phyloP scores from a whole-genome alignment of 2,113 vertebrate genomes.

The Platichthys stellatus region DNA sequence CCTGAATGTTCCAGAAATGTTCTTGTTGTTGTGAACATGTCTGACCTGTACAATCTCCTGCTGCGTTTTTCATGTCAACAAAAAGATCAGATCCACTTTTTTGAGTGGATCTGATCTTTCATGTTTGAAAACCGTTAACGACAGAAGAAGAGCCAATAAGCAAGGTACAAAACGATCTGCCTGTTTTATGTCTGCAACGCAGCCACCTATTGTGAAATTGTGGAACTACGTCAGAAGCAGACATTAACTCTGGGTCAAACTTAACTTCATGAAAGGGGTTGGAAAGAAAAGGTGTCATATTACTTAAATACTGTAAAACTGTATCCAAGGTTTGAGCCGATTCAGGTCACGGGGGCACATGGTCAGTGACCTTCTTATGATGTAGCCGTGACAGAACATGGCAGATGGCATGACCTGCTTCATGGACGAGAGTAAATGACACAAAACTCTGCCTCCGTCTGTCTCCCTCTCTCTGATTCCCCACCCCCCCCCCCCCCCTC shows the following conservation, averaged over 20 bases:
- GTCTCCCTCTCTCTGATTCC: constrained; percentile 36
- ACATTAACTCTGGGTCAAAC: neutral
- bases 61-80: no score
- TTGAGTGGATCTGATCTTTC: no score
- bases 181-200: no score
- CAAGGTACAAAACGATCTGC: neutral
- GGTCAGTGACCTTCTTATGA: constrained; percentile 72
- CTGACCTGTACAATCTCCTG: no score
- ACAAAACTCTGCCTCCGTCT: constrained; percentile 64
- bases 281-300: neutral
- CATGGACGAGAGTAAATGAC: constrained; percentile 67
- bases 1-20: no score
- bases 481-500: constrained; percentile 5
- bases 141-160: constrained; percentile 6
- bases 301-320: neutral
- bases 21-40: no score
- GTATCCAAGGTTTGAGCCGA: constrained; percentile 36
- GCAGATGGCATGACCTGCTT: constrained; percentile 75
- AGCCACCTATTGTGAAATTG: no score
- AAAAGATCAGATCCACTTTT: no score
- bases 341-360: constrained; percentile 40
- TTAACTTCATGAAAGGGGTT: constrained; percentile 2
- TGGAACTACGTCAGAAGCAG: no score
- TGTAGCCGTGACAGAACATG: constrained; percentile 75
- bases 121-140: no score